Percentiles rank a stretch among this genome's conserved stretches.
phyloP scores from a whole-genome alignment of 2,113 vertebrate species.

The Oncorhynchus clarkii region DNA sequence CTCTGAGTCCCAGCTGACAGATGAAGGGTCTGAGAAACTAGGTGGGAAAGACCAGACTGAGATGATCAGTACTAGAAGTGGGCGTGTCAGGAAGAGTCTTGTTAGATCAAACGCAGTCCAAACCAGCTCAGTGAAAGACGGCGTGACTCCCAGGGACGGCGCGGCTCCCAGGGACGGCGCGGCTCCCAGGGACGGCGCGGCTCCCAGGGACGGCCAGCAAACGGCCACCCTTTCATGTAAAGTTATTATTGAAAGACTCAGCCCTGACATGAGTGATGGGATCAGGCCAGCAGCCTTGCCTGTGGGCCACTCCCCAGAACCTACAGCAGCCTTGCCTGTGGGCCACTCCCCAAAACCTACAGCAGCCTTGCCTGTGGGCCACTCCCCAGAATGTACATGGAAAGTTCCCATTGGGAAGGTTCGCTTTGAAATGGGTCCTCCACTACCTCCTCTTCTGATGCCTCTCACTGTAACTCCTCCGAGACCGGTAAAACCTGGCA shows the following conservation, averaged over 20 bases:
- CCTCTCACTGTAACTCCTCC: constrained; percentile 85
- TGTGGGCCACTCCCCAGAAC: constrained; percentile 59
- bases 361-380: constrained; percentile 43
- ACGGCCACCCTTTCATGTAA: background rate
- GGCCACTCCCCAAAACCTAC: constrained; percentile 67
- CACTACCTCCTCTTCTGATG: constrained; percentile 82
- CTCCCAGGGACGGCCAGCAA: constrained; percentile 6
- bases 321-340: constrained; percentile 57
- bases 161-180: too few species aligned
- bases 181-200: too few species aligned
- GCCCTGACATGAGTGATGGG: background rate
- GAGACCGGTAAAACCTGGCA: constrained; percentile 57
- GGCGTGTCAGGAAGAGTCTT: background rate
- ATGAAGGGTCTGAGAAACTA: background rate
- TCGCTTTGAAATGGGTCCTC: constrained; percentile 84
- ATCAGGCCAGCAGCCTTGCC: constrained; percentile 37
- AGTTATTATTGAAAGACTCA: constrained; percentile 1
- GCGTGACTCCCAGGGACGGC: too few species aligned
- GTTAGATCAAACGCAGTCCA: background rate
- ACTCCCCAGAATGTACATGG: constrained; percentile 66
- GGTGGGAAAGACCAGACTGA: constrained; percentile 3
- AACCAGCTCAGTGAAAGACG: background rate
- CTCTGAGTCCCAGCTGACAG: background rate
- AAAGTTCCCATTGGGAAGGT: constrained; percentile 77
- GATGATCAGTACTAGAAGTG: background rate